Evolutionary conservation across 2,888 invertebrate genomes (phyloP).

Genomic region (Auanema sp.): DNA sequence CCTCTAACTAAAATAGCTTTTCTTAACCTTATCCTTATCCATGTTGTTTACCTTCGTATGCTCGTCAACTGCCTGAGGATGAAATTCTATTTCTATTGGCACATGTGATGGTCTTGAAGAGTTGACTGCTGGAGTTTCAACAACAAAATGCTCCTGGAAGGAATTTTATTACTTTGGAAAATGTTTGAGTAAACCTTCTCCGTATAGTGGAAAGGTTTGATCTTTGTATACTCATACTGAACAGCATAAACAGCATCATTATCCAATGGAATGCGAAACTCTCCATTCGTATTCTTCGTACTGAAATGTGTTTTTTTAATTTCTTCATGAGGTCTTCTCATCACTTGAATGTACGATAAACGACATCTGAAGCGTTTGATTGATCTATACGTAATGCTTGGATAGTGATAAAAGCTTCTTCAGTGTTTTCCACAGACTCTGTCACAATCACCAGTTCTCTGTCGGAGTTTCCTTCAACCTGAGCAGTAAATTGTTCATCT

Average conservation of each 20-base stretch:
- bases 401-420: slow-evolving; percentile 37
- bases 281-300: slow-evolving; percentile 42
- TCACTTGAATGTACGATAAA: slow-evolving; percentile 16
- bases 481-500: too few species aligned
- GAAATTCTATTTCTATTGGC: slow-evolving; percentile 30
- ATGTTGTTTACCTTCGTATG: slow-evolving; percentile 19
- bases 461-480: slow-evolving; percentile 13
- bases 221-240: slow-evolving; percentile 56
- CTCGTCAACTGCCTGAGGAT: slow-evolving; percentile 24
- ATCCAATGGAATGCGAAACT: slow-evolving; percentile 49
- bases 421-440: slow-evolving; percentile 26
- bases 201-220: slow-evolving; percentile 45
- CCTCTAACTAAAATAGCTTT: background rate
- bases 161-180: background rate
- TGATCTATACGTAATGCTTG: slow-evolving; percentile 28
- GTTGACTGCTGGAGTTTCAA: slow-evolving; percentile 35
- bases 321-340: background rate
- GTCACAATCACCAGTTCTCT: slow-evolving; percentile 38
- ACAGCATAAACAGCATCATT: slow-evolving; percentile 56
- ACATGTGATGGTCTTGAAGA: slow-evolving; percentile 22
- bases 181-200: slow-evolving; percentile 22
- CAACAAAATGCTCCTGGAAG: slow-evolving; percentile 35
- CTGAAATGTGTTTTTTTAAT: slow-evolving; percentile 26
- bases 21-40: slow-evolving; percentile 10
- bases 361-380: slow-evolving; percentile 21